Evolutionary conservation across 2,888 invertebrate species (phyloP), one percentile per base, ranked within the genome.

Genomic region (Metallyticus violacea): DNA sequence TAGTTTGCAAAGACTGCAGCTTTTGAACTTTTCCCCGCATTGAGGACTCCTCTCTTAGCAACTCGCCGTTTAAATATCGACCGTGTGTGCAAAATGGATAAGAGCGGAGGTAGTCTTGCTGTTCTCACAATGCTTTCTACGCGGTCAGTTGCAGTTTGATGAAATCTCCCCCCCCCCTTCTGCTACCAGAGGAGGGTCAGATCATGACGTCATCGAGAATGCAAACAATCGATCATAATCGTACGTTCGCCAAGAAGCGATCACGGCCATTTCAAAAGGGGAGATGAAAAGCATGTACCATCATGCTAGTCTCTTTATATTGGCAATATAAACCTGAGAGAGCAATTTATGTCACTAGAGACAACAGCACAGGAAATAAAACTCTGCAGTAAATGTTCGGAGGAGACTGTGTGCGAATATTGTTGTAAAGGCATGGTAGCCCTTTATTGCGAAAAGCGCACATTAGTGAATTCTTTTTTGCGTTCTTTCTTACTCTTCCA

Each of bases 161-260:
- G 25, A 30, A 25, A 25, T 30, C 26, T 30, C 40, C 81, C 81
- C 25, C 30, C 6, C 29, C 2, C 30, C 40, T n/a, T n/a, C 80
- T 7, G 22, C 79, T 15, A 22, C n/a, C 7, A 80, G 40, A 40
- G 30, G 29, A 9, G 40, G 82, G 81, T 82, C 29, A 62, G 82
- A 27, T 76, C 27, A 26, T 82, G 82, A 82, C 82, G 82, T 82
- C 82, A 82, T 82, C 62, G 76, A 82, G 82, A 27, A 82, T 82
- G 82, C 82, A 76, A 82, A 82, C 82, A 82, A 82, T 82, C 82
- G 82, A 82, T 82, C 82, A 81, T 40, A n/a, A 22, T 25, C 40
- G 40, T 62, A 15, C 40, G 40, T 62, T 62, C 80, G n/a, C 81
- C 81, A 81, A 81, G 81, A 82, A 62, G 82, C 25, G 82, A 82